Evolutionary conservation across 2,888 invertebrate species (phyloP).

Genomic region (Meteorus cinctellus): DNA sequence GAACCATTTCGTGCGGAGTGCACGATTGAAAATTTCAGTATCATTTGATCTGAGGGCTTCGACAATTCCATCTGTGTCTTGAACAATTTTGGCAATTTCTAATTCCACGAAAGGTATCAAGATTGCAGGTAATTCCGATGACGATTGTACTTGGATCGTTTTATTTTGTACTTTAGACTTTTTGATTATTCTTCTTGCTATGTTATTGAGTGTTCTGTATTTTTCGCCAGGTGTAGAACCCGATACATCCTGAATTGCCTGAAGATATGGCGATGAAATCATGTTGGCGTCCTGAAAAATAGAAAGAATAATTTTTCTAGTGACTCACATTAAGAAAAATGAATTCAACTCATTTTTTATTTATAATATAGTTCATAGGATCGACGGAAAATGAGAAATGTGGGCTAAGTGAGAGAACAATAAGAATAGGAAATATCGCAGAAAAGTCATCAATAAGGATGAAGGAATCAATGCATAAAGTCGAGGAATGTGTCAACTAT

Average conservation of each 20-base stretch:
- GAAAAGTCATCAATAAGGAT: no score
- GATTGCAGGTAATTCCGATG: conserved; percentile 50
- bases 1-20: conserved; percentile 62
- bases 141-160: not conserved
- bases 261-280: conserved; percentile 55
- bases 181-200: conserved; percentile 42
- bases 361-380: no score
- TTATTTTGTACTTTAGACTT: conserved; percentile 37
- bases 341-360: no score
- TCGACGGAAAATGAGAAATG: no score
- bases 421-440: no score
- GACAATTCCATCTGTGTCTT: conserved; percentile 52
- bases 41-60: conserved; percentile 66
- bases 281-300: conserved; percentile 27
- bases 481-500: no score
- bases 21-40: conserved; percentile 57
- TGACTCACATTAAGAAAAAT: no score
- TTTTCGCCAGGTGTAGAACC: conserved; percentile 62
- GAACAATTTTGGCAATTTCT: conserved; percentile 57
- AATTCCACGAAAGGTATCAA: conserved; percentile 57
- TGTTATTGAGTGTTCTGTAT: conserved; percentile 54
- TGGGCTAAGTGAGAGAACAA: no score
- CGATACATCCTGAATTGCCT: conserved; percentile 62
- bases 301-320: no score
- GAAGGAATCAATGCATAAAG: no score